Conservation (phyloP, 2,888 invertebrate genomes). For the Polydesmus complanatus region DNA sequence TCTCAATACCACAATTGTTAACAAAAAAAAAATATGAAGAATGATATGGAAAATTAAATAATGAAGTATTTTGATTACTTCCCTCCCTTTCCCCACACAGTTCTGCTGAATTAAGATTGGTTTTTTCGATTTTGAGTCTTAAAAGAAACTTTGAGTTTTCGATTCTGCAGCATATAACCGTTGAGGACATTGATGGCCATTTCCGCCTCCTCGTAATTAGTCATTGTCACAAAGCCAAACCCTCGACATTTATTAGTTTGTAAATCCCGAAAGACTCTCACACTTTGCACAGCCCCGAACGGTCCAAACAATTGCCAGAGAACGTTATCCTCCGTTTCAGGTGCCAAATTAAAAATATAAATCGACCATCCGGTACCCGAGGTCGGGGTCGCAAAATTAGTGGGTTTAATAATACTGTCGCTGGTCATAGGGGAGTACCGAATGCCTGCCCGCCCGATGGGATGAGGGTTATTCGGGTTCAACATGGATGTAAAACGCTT, state of each 20-base stretch:
- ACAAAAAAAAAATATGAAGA: too few species aligned
- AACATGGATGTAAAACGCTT: not conserved
- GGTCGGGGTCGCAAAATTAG: slow-evolving; percentile 66
- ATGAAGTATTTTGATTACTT: too few species aligned
- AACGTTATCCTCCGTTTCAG: slow-evolving; percentile 80
- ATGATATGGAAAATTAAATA: too few species aligned
- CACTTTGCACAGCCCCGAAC: slow-evolving; percentile 92
- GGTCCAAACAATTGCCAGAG: slow-evolving; percentile 93
- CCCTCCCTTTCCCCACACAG: too few species aligned
- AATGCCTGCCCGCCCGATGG: not conserved
- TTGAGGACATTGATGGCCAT: slow-evolving; percentile 92
- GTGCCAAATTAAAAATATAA: slow-evolving; percentile 82
- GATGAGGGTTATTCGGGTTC: not conserved
- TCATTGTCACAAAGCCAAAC: slow-evolving; percentile 97
- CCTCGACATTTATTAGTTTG: slow-evolving; percentile 96
- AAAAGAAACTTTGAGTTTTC: slow-evolving; percentile 94
- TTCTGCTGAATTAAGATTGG: too few species aligned
- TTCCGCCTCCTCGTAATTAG: slow-evolving; percentile 92
- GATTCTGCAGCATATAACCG: slow-evolving; percentile 87
- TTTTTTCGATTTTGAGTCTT: slow-evolving; percentile 50
- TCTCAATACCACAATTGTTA: too few species aligned
- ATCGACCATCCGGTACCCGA: slow-evolving; percentile 80
- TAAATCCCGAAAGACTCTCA: slow-evolving; percentile 89
- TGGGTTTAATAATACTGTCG: slow-evolving; percentile 54
- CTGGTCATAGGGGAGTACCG: slow-evolving; percentile 69